Evolutionary conservation across 2,888 invertebrate species (phyloP).

Genomic region (Apocheima hispidaria): DNA sequence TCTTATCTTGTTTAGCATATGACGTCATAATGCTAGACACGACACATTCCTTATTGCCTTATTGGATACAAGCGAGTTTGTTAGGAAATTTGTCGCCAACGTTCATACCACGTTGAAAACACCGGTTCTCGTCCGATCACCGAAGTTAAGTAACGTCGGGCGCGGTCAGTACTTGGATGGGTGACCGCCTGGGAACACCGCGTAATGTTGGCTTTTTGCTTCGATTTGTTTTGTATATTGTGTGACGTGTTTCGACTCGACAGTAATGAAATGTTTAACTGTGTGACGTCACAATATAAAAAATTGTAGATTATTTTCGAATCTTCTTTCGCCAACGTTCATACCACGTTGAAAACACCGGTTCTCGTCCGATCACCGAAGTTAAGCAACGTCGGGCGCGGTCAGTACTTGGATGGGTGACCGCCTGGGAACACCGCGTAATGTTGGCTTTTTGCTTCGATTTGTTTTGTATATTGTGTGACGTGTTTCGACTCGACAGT

Average conservation of each 20-base stretch:
- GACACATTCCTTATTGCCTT: too few relatives aligned
- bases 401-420: constrained; percentile 80
- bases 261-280: too few relatives aligned
- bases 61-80: constrained; percentile 27
- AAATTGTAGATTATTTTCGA: too few relatives aligned
- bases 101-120: constrained; percentile 66
- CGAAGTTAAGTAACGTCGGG: constrained; percentile 83
- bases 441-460: constrained; percentile 59
- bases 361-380: constrained; percentile 79
- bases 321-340: not conserved
- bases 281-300: too few relatives aligned
- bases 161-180: constrained; percentile 83
- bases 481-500: too few relatives aligned
- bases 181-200: constrained; percentile 78
- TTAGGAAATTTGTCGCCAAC: constrained; percentile 51
- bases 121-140: constrained; percentile 80
- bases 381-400: constrained; percentile 77
- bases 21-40: constrained; percentile 14
- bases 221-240: not conserved
- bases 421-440: constrained; percentile 75
- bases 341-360: constrained; percentile 68
- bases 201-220: constrained; percentile 63
- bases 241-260: too few relatives aligned
- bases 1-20: not conserved
- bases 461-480: too few relatives aligned